Conservation (phyloP, 2,113 vertebrate genomes). For the Rhinopomastus cyanomelas region DNA sequence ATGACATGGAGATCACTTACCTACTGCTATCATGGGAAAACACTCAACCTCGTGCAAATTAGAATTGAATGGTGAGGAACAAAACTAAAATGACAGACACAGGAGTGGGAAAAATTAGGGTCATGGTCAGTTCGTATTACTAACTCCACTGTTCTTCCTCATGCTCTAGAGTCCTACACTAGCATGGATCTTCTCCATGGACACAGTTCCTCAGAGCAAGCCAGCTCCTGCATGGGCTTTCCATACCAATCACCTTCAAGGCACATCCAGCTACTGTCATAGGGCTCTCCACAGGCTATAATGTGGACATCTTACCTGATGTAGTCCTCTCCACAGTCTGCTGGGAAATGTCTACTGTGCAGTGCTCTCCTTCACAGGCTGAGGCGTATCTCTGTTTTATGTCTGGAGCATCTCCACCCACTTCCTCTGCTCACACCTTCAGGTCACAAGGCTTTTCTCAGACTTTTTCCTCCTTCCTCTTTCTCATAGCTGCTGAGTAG, state of each 20-base stretch:
- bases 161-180: neutral
- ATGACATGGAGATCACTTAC: neutral
- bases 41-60: neutral
- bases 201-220: neutral
- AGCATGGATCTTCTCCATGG: neutral
- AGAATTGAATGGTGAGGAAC: neutral
- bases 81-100: neutral
- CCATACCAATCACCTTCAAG: neutral
- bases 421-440: neutral
- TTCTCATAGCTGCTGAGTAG: neutral
- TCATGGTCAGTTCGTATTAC: neutral
- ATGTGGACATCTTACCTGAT: too few species aligned
- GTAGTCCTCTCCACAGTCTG: neutral
- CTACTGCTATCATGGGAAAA: neutral
- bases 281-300: neutral
- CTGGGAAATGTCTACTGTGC: neutral
- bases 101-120: neutral
- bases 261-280: fast-evolving
- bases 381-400: fast-evolving
- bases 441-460: neutral
- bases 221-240: neutral
- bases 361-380: neutral
- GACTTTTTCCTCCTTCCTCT: too few species aligned
- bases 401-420: too few species aligned
- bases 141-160: neutral